phyloP scores from a whole-genome alignment of 2,888 invertebrate species.

The Agrochola lota region DNA sequence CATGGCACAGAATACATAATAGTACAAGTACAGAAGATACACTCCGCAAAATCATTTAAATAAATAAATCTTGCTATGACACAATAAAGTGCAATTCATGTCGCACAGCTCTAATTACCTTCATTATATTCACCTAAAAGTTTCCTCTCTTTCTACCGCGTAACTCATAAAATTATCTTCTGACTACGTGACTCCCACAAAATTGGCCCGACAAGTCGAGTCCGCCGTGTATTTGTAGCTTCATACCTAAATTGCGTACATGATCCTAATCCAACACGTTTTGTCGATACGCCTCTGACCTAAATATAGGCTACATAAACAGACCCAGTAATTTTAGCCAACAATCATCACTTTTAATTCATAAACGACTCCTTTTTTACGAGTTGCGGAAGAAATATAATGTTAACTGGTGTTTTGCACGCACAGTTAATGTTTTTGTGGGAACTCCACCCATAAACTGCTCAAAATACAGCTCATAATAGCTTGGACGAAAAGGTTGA shows the following conservation, averaged over 20 bases:
- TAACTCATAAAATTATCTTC: too few relatives aligned
- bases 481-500: neutral
- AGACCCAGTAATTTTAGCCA: conserved; percentile 30
- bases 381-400: conserved; percentile 45
- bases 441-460: rapidly evolving
- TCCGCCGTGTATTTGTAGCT: too few relatives aligned
- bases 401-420: conserved; percentile 45
- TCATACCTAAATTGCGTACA: neutral
- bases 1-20: too few relatives aligned
- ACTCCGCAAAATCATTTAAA: too few relatives aligned
- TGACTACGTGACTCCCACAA: too few relatives aligned
- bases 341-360: conserved; percentile 46
- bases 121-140: too few relatives aligned
- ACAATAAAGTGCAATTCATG: too few relatives aligned
- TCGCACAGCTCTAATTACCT: too few relatives aligned
- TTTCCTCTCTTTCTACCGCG: too few relatives aligned
- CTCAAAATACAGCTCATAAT: neutral
- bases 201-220: too few relatives aligned
- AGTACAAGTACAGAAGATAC: too few relatives aligned
- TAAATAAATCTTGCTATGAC: too few relatives aligned
- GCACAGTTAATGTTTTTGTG: neutral
- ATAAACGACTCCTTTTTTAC: conserved; percentile 54
- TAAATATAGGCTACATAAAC: conserved; percentile 23
- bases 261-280: neutral
- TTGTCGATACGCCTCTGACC: neutral